Base-by-base conservation (phyloP, 2,113 vertebrate genomes). In the Irena cyanogastra region DNA sequence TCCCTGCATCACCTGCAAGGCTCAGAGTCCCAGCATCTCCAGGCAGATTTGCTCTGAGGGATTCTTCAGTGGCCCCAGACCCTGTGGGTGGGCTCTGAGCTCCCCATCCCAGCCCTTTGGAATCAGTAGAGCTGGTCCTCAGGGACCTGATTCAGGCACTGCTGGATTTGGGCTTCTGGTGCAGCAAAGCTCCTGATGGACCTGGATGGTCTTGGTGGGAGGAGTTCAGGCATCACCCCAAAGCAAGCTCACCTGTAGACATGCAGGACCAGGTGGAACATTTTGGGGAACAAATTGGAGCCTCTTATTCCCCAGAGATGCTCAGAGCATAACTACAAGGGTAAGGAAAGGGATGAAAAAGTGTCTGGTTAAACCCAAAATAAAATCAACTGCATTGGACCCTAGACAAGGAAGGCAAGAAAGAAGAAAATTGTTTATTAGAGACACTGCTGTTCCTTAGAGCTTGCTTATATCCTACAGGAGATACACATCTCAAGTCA, bases 81-180 rank as follows among this genome's bases (percentile, higher is more conserved):
- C 24, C 16, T 7, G 2, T 0, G 1, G 28, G 14, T 17, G n/a
- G 16, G 6, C 41, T 89, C 23, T 6, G 23, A 20, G 9, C 22
- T 31, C 19, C 1, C 7, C 1, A 7, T 30, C 16, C 10, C 61
- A 41, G 13, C 14, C 26, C 56, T 53, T 19, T 44, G 31, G 24
- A 18, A 53, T 18, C 31, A 19, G 24, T 15, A n/a, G n/a, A n/a
- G n/a, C n/a, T n/a, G n/a, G 27, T 54, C 14, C 35, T 27, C 28
- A 27, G 14, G 23, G 9, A 60, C 22, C 13, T 2, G 1, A 18
- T 50, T 22, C 4, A 13, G 23, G 13, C 14, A 4, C 13, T 56
- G 13, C 26, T 74, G 31, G 13, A 69, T n/a, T n/a, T n/a, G n/a
- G 26, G 17, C 21, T 66, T 54, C 35, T 30, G 21, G 16, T 31